These are phyloP conservation scores for Macrotrachela quadricornifera DNA, from an alignment of 1,140 invertebrate species.

Conservation along the genomic window DNA sequence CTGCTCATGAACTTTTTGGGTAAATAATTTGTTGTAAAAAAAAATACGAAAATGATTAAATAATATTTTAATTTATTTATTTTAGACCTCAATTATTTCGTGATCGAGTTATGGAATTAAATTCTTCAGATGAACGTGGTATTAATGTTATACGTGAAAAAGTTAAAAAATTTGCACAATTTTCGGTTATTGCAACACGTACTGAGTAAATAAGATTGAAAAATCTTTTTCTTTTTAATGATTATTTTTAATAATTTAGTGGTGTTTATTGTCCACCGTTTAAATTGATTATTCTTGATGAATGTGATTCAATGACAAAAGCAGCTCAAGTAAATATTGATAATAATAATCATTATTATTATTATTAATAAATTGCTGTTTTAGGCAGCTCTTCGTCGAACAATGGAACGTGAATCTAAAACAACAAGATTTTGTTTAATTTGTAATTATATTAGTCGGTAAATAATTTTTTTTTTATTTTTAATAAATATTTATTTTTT, in stretches of 20 bases:
- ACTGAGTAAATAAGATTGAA: conserved; percentile 53
- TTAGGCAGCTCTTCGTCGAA: conserved; percentile 69
- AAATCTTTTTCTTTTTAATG: background rate
- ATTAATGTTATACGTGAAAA: conserved; percentile 91
- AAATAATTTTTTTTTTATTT: conserved; percentile 17
- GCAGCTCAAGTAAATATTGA: conserved; percentile 37
- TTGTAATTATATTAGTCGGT: conserved; percentile 80
- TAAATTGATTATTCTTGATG: conserved; percentile 89
- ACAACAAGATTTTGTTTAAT: conserved; percentile 91
- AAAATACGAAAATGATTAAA: background rate
- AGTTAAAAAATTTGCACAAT: conserved; percentile 66
- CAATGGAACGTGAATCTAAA: conserved; percentile 85
- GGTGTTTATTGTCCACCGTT: conserved; percentile 70
- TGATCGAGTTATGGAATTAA: conserved; percentile 66
- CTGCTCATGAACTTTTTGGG: conserved; percentile 74
- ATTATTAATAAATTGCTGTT: too few relatives aligned
- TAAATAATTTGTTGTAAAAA: conserved; percentile 23
- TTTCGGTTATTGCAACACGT: conserved; percentile 47
- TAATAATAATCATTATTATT: too few relatives aligned
- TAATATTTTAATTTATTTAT: conserved; percentile 1
- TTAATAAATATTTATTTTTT: background rate
- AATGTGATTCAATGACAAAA: conserved; percentile 91
- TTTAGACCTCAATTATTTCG: conserved; percentile 22
- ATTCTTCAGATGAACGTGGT: conserved; percentile 94
- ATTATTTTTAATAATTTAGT: conserved; percentile 33